Percentiles rank a stretch among this genome's conserved stretches.
Conservation (phyloP, 2,113 vertebrate genomes). For the Hippoglossus stenolepis region DNA sequence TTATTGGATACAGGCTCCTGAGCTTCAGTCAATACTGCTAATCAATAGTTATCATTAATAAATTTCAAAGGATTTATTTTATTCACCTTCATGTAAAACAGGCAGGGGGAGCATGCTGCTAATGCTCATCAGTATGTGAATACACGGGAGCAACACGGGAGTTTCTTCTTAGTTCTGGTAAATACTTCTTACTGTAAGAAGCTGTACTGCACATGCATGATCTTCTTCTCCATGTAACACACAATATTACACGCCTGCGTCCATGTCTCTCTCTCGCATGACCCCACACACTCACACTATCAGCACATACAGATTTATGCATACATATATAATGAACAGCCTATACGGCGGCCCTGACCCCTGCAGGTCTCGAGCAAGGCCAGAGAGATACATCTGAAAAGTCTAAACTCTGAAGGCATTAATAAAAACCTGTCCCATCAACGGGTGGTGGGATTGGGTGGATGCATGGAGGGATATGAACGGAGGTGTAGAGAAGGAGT, state of each 20-base stretch:
- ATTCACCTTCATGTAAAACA: constrained; percentile 59
- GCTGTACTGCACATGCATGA: neutral
- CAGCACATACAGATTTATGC: constrained; percentile 75
- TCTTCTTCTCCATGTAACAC: neutral
- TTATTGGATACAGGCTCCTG: constrained; percentile 50
- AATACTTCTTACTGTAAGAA: neutral
- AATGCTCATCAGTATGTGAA: constrained; percentile 15
- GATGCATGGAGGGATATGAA: constrained; percentile 1
- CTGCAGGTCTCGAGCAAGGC: constrained; percentile 70
- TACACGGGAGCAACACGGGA: constrained; percentile 10
- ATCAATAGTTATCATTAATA: constrained; percentile 73
- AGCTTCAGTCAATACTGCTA: constrained; percentile 55
- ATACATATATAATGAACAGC: constrained; percentile 68
- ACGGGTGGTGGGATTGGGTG: neutral
- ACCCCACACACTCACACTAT: constrained; percentile 16
- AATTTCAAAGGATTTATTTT: constrained; percentile 65
- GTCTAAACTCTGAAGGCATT: constrained; percentile 59
- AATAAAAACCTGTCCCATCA: constrained; percentile 68
- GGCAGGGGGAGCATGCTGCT: constrained; percentile 19
- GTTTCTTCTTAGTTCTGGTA: neutral
- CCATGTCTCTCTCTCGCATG: neutral
- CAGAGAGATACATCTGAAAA: constrained; percentile 58
- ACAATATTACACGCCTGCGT: neutral
- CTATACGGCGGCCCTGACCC: constrained; percentile 70
- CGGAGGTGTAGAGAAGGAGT: neutral